These are phyloP conservation scores for Zelleria hepariella DNA, from an alignment of 2,888 invertebrate species.

Conservation along the genomic window DNA sequence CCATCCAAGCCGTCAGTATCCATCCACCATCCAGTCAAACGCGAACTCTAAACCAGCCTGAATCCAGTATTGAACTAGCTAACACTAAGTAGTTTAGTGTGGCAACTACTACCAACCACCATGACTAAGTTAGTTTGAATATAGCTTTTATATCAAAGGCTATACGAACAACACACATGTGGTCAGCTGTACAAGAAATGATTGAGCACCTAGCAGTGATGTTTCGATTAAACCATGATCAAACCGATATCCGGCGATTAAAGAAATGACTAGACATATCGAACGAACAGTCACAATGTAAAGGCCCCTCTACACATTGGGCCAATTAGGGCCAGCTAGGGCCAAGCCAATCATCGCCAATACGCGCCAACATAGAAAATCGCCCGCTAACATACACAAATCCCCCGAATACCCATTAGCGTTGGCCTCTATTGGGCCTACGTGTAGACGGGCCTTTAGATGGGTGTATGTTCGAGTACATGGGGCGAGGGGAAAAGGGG, in stretches of 20 bases:
- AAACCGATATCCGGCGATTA: neutral
- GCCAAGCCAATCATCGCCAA: too few relatives aligned
- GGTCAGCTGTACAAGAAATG: neutral
- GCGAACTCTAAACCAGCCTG: neutral
- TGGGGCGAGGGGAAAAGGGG: too few relatives aligned
- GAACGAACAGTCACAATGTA: neutral
- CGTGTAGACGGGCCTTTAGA: too few relatives aligned
- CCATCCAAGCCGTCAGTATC: too few relatives aligned
- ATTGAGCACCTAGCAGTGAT: neutral
- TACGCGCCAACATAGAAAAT: too few relatives aligned
- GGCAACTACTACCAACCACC: too few relatives aligned
- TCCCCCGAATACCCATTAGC: too few relatives aligned
- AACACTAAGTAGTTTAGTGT: neutral
- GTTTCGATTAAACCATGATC: neutral
- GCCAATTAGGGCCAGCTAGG: too few relatives aligned
- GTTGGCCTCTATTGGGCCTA: too few relatives aligned
- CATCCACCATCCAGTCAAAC: neutral
- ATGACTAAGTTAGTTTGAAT: too few relatives aligned
- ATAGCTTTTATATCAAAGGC: neutral
- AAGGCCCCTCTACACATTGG: neutral
- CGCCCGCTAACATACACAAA: too few relatives aligned
- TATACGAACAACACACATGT: neutral
- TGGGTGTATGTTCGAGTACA: too few relatives aligned
- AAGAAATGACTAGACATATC: neutral
- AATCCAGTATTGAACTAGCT: neutral